Evolutionary conservation across 2,888 invertebrate species (phyloP), one percentile per base, ranked within the genome.

Genomic region (Stenoptilia bipunctidactyla): DNA sequence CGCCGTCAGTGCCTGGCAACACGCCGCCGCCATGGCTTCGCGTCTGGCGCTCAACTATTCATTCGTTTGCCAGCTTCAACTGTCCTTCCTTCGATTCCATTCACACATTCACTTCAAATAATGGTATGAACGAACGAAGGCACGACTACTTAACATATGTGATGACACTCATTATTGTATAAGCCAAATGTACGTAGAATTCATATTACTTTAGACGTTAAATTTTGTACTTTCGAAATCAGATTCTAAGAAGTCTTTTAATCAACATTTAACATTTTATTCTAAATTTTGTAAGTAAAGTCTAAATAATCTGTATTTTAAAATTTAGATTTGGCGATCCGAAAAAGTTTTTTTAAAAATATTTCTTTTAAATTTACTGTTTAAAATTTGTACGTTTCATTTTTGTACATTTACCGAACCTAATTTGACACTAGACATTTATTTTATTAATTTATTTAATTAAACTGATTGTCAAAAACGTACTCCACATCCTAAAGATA

Each of bases 331-430:
- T 83, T 80, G 82, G 79, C 80, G 70, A 68, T 77, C 80, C 80
- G 77, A 83, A 83, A 76, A 83, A 80, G 77, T 82, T 68, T 69
- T 65, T 64, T 79, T 83, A 82, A 80, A 83, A 83, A 82, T 82
- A 82, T 80, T 82, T 77, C 68, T 75, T 68, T 76, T 76, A 70
- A 66, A 70, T 70, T 82, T 76, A 77, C 72, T 67, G 77, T 74
- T 77, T 75, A 82, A 83, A 83, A 83, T 83, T 83, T 83, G 82
- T 83, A 83, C 82, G 82, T 68, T 20, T 79, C 60, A 56, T 58
- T 67, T 83, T 83, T 83, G 83, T 83, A 83, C 83, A 82, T 77
- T 74, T 80, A 76, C 65, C 80, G 77, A 77, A 65, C 76, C 80
- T 83, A 83, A 82, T 82, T 82, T 83, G 83, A 82, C 82, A 83